Percentiles rank a stretch among this genome's conserved stretches.
These are phyloP conservation scores for Tylochromis polylepis DNA, from an alignment of 2,113 vertebrate species.

Conservation along the genomic window DNA sequence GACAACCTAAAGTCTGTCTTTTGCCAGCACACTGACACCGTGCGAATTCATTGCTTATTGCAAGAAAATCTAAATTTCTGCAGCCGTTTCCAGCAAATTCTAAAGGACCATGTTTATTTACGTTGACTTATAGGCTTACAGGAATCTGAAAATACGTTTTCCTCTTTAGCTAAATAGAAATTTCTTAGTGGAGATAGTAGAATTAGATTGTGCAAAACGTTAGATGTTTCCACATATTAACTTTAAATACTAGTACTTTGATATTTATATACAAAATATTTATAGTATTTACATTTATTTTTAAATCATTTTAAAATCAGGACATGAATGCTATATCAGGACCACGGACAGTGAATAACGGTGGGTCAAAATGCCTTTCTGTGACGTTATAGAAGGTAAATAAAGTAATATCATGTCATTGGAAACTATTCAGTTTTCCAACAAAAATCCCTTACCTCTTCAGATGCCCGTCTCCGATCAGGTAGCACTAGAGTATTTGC, in stretches of 20 bases:
- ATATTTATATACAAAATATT: not conserved
- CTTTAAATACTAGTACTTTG: accelerated
- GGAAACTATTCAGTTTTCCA: accelerated
- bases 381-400: not conserved
- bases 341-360: accelerated
- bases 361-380: accelerated
- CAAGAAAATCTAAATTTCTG: not conserved
- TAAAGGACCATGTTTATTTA: not conserved
- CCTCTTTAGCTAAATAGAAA: accelerated
- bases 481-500: not conserved
- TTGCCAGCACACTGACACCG: constrained; percentile 44
- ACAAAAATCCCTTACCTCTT: not conserved
- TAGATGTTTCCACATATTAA: not conserved
- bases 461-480: not conserved
- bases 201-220: accelerated
- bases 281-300: accelerated
- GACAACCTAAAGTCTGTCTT: accelerated
- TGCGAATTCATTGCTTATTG: not conserved
- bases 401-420: accelerated
- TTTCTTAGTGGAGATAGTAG: accelerated
- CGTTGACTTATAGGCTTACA: accelerated
- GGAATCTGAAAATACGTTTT: not conserved
- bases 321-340: accelerated
- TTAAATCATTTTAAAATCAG: not conserved
- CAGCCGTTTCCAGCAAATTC: accelerated